Base-by-base conservation (phyloP, 2,888 invertebrate genomes). In the Seladonia tumulorum region DNA sequence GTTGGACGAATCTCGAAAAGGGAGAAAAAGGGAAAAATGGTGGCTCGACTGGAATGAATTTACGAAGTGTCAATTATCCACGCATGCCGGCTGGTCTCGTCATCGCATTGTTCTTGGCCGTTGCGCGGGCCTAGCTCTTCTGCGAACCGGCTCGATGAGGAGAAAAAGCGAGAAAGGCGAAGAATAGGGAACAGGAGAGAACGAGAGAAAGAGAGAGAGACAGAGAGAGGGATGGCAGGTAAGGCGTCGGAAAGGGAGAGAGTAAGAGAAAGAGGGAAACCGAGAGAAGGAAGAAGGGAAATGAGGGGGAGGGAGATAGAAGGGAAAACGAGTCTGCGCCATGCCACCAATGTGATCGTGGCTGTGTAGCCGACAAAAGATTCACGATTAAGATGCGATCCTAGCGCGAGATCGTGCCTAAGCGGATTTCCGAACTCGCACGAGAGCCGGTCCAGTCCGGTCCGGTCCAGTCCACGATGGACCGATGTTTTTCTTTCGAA, bases 311-410 rank as follows among this genome's bases (percentile, higher is more conserved):
- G 81, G 83, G 84, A 82, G 90, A 89, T 86, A 91, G 91, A 90
- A 91, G 92, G 90, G 91, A 90, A 93, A 94, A 94, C 93, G 92
- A 94, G 94, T 94, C 93, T 93, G 93, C 92, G 92, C 93, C 89
- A 89, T 93, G 90, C 91, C 90, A 90, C 91, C 89, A 93, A 91
- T 90, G 90, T 92, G 93, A 94, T 93, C 91, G 86, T 85, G 85
- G 73, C 49, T 74, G 80, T 87, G 88, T 84, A 85, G 90, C 82
- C 87, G 89, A 87, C 90, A 88, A 88, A 90, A 91, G 90, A 91
- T 91, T 91, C 91, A 90, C 86, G 90, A 87, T 90, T 88, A 79
- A 90, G 90, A 90, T 90, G 87, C 85, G 83, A 90, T 90, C 87
- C 86, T 86, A 87, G 83, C 74, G 83, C 81, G 81, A 86, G 89